These are phyloP conservation scores for Dreissena polymorpha DNA, from an alignment of 1,140 invertebrate genomes.

Conservation along the genomic window DNA sequence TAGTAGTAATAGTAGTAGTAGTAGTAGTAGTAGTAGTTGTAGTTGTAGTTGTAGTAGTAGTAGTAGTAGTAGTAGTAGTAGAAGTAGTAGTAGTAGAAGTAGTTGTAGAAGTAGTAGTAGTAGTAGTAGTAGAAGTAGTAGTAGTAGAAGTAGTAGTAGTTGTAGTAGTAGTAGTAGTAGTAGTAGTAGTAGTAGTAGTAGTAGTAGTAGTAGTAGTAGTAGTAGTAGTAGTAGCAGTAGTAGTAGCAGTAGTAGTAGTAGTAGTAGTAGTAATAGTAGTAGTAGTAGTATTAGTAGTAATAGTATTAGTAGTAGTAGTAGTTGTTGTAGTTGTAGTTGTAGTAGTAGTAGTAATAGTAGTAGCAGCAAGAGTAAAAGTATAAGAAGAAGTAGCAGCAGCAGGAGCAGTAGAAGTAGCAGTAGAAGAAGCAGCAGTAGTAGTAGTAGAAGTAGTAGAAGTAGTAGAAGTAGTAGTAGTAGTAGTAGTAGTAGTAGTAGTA, in stretches of 20 bases:
- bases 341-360: not conserved
- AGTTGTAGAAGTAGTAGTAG: not conserved
- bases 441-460: not conserved
- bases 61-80: slow-evolving; percentile 3
- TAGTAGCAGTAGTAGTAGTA: not conserved
- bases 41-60: not conserved
- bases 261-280: not conserved
- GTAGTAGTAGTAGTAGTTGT: not conserved
- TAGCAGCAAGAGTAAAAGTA: not conserved
- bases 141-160: not conserved
- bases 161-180: not conserved
- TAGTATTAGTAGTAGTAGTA: not conserved
- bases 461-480: not conserved
- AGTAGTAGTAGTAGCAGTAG: not conserved
- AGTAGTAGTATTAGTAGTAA: not conserved
- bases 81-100: not conserved
- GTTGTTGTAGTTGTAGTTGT: not conserved
- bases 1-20: not conserved
- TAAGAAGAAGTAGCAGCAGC: not conserved
- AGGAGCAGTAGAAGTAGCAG: not conserved
- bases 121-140: not conserved
- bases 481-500: slow-evolving; percentile 3
- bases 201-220: not conserved
- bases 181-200: not conserved
- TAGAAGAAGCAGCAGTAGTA: not conserved